Evolutionary conservation across 2,113 vertebrate genomes (phyloP), one percentile per base, ranked within the genome.

Genomic region (Brachirus orientalis): DNA sequence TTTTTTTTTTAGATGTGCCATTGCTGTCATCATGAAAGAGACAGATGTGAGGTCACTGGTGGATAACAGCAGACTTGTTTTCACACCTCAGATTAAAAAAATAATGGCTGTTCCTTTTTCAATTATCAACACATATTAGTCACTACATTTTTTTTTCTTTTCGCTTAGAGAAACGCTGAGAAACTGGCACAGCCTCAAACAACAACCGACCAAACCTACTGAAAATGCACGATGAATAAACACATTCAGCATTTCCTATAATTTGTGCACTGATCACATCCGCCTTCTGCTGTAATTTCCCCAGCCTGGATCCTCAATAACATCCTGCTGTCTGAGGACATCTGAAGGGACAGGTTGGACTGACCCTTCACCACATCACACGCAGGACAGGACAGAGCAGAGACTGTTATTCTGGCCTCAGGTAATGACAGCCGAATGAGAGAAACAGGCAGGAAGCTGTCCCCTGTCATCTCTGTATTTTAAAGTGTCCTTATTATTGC

Each of bases 281-380:
- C 47, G 45, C 70, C 53, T 73, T 80, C 52, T 16, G 53, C 63
- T 80, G 79, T 89, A 83, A 87, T 87, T n/a, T n/a, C 86, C 86
- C 77, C 51, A 7, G 51, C 41, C 82, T 71, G 66, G 78, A 82
- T 84, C 52, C 86, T 87, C 75, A 81, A 86, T 85, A 88, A 87
- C 87, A 88, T 91, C 90, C 89, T 92, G 84, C 89, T 82, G 89
- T 90, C 79, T 85, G 76, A 58, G 77, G 85, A 86, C 77, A 78
- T 86, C 77, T 83, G 73, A 81, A 46, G 80, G 70, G 48, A 62
- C 67, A 55, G 59, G 54, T 69, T 67, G 54, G 71, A 85, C 63
- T 85, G 88, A 79, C 82, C 86, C 55, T 51, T 65, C 17, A 18
- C 77, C 54, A 72, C 88, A 80, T 88, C 64, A 77, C 75, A 75